phyloP scores from a whole-genome alignment of 2,797 vertebrate genomes.

The Salmo trutta region DNA sequence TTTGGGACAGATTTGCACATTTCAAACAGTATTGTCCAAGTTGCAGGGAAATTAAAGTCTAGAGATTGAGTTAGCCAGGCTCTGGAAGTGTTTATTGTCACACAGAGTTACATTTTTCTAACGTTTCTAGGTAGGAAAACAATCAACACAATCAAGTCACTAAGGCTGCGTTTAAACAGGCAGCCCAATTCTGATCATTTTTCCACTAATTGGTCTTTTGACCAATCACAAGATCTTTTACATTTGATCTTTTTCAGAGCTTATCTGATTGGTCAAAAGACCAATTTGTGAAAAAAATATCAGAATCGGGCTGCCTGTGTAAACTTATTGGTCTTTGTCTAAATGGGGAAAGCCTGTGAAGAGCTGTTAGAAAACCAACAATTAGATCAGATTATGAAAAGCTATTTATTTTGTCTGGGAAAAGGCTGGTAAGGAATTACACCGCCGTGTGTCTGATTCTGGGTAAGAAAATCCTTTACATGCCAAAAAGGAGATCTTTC shows the following conservation, averaged over 20 bases:
- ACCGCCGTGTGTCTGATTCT: background rate
- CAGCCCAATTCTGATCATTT: no score
- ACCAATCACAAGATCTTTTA: no score
- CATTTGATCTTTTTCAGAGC: no score
- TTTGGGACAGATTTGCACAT: background rate
- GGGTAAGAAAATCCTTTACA: background rate
- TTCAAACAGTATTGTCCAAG: background rate
- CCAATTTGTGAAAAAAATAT: no score
- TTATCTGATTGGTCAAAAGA: no score
- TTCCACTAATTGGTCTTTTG: no score
- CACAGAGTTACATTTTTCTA: background rate
- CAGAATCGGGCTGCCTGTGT: no score
- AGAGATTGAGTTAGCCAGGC: background rate
- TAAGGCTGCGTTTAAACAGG: no score
- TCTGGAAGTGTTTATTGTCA: background rate
- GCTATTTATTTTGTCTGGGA: background rate
- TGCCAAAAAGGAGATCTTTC: slow-evolving; percentile 4
- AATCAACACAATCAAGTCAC: no score
- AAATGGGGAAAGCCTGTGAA: background rate
- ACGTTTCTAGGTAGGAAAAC: no score
- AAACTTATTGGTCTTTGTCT: background rate
- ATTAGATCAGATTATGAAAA: background rate
- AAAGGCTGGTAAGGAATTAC: background rate
- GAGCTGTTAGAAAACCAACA: background rate
- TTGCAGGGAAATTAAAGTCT: background rate